These are phyloP conservation scores for Lasioglossum leucozonium DNA, from an alignment of 2,888 invertebrate species.

Conservation along the genomic window DNA sequence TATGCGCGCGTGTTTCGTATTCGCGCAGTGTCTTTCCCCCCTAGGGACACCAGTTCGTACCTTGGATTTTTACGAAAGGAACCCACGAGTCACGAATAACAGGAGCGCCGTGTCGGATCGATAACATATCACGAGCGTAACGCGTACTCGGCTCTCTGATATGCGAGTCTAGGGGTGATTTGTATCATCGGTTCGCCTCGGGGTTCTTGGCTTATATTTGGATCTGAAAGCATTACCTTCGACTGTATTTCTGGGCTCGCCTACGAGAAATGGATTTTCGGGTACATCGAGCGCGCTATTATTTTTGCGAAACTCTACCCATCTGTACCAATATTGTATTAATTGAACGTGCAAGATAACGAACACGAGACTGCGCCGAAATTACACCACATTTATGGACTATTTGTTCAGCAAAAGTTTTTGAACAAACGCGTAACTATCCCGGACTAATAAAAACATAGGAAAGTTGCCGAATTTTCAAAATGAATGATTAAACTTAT, in stretches of 20 bases:
- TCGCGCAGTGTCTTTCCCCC: background rate
- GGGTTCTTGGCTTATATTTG: constrained; percentile 6
- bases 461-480: too few species aligned
- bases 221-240: background rate
- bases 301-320: background rate
- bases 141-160: background rate
- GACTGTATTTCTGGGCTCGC: background rate
- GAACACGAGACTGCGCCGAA: background rate
- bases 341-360: background rate
- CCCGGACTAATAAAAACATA: too few species aligned
- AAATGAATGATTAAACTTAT: too few species aligned
- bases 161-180: constrained; percentile 2
- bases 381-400: background rate
- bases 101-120: constrained; percentile 33
- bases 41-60: background rate
- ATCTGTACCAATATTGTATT: background rate
- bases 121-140: constrained; percentile 25
- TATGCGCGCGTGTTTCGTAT: constrained; percentile 3
- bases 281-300: background rate
- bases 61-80: constrained; percentile 6
- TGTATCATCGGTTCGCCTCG: background rate
- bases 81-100: constrained; percentile 31
- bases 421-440: too few species aligned
- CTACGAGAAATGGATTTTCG: background rate
- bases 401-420: too few species aligned